Percentiles rank a stretch among this genome's conserved stretches.
Evolutionary conservation across 2,113 vertebrate genomes (phyloP).

Genomic region (Aspiorhynchus laticeps): DNA sequence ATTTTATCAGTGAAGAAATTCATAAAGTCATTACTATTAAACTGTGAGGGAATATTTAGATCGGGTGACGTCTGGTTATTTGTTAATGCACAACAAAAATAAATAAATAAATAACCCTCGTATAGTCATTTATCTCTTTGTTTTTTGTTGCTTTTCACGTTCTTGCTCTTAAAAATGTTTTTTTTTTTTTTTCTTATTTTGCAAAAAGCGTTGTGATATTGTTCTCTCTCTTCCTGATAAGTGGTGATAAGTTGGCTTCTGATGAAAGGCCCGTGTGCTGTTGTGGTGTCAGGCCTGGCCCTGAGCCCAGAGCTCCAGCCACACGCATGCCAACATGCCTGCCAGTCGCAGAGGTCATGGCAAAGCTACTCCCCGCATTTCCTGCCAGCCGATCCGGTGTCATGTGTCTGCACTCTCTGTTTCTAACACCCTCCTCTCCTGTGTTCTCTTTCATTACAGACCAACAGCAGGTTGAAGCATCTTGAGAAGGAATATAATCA

Average conservation of each 20-base stretch:
- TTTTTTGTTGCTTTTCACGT: slow-evolving; percentile 31
- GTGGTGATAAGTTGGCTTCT: slow-evolving; percentile 90
- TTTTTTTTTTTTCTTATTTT: slow-evolving; percentile 61
- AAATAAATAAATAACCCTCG: not conserved
- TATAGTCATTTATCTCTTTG: not conserved
- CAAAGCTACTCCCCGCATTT: slow-evolving; percentile 74
- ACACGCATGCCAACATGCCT: slow-evolving; percentile 77
- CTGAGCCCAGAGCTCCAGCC: slow-evolving; percentile 74
- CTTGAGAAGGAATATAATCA: slow-evolving; percentile 85
- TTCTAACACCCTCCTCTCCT: slow-evolving; percentile 16
- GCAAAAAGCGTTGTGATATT: slow-evolving; percentile 71
- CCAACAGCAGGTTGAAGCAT: slow-evolving; percentile 86
- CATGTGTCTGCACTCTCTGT: slow-evolving; percentile 57
- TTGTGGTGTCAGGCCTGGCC: slow-evolving; percentile 81
- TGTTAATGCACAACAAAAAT: no score
- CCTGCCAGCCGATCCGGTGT: slow-evolving; percentile 73
- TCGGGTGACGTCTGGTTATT: no score
- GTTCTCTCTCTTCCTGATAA: slow-evolving; percentile 81
- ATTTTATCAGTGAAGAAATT: no score
- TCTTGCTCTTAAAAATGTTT: slow-evolving; percentile 67
- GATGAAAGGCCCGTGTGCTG: slow-evolving; percentile 85
- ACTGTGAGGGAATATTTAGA: no score
- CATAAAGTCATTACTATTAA: no score
- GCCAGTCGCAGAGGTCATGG: slow-evolving; percentile 80
- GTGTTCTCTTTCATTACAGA: slow-evolving; percentile 74